Evolutionary conservation across 2,888 invertebrate genomes (phyloP), one percentile per base, ranked within the genome.

Genomic region (Cremastinae sp.): DNA sequence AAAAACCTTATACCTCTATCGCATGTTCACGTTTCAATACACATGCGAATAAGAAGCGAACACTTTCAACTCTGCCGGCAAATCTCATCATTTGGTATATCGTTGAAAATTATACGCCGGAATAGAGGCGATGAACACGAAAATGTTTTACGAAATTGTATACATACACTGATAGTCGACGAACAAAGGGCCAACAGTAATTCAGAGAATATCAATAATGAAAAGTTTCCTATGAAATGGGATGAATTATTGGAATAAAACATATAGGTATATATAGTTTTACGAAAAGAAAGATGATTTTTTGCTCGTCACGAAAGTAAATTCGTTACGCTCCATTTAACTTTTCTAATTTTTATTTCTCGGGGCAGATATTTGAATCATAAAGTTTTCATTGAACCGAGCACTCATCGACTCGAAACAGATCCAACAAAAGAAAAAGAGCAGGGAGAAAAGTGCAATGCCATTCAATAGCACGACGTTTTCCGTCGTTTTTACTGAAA

Each of bases 401-500:
- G 76, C 76, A 75, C 71, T 75, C 73, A 69, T 69, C 72, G 69
- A 72, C 47, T 47, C 16, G 35, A 10, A 51, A 59, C 55, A 43
- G 58, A 69, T 64, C 61, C 64, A 49, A 58, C 39, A 49, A 28
- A 22, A 28, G n/a, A 56, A 22, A 2, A 10, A 47, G 10, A 47
- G 45, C 41, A 47, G 37, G 47, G 37, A 35, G 28, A 43, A 18
- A 16, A 62, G 35, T 49, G 56, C 45, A 18, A 59, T 18, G 58
- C 37, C 49, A 59, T 51, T 77, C 73, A 77, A 77, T 77, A 66
- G 77, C 65, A 55, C 74, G 74, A 73, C 70, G 70, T 74, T 74
- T 74, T 77, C 65, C 69, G 49, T 65, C 73, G 65, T 74, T 74
- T 62, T 59, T 56, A 55, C 49, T 77, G 70, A 77, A 74, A 73